These are phyloP conservation scores for Coleophora deauratella DNA, from an alignment of 2,888 invertebrate genomes.

Conservation along the genomic window DNA sequence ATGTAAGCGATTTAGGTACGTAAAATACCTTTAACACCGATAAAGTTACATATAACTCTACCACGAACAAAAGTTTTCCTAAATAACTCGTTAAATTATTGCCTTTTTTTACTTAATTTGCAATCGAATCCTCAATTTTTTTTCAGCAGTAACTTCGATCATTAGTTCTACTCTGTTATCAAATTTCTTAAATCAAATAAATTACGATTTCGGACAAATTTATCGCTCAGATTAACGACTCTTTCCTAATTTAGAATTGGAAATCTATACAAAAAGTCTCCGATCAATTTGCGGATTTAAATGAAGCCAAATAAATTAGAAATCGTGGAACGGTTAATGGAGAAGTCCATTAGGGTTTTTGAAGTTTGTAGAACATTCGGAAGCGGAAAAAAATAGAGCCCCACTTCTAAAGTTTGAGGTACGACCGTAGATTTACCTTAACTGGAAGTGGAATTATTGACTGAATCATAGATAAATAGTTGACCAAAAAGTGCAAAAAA, in stretches of 20 bases:
- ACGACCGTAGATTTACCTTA: constrained; percentile 24
- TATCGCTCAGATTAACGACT: constrained; percentile 45
- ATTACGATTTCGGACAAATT: constrained; percentile 13
- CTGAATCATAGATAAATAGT: no score
- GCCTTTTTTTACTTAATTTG: no score
- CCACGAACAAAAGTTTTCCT: no score
- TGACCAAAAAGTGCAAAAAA: no score
- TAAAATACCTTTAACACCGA: no score
- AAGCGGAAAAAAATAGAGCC: constrained; percentile 52
- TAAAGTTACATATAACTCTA: no score
- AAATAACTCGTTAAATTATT: no score
- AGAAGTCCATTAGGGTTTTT: constrained; percentile 63
- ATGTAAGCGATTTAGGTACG: no score
- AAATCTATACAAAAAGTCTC: constrained; percentile 39
- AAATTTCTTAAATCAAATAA: constrained; percentile 23
- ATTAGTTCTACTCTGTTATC: constrained; percentile 12
- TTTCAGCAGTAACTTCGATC: constrained; percentile 1
- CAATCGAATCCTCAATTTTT: background rate
- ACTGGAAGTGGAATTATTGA: constrained; percentile 23
- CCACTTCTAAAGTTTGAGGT: constrained; percentile 46
- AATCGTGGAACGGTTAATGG: constrained; percentile 70
- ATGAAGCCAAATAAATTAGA: constrained; percentile 64
- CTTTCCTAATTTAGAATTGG: constrained; percentile 41
- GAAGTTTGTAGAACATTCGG: constrained; percentile 41
- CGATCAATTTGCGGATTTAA: constrained; percentile 29